These are phyloP conservation scores for Carettochelys insculpta DNA, from an alignment of 2,113 vertebrate genomes.

Conservation along the genomic window DNA sequence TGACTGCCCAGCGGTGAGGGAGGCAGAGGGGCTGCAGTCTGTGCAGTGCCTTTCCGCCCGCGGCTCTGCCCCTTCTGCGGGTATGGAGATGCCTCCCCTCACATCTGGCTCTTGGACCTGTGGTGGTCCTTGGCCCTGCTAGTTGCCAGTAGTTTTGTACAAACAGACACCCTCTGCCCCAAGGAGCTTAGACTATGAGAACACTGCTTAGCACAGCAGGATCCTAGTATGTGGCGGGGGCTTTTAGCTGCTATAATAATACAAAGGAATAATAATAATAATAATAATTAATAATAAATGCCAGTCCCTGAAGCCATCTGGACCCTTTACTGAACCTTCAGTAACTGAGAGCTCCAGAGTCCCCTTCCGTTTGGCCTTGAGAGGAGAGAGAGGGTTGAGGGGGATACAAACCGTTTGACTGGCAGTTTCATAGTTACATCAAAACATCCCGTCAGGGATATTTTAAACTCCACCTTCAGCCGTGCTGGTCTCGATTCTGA, in stretches of 20 bases:
- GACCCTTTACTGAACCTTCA: not conserved
- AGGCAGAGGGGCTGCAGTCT: too few species aligned
- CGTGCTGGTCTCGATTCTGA: constrained; percentile 2
- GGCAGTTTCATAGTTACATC: not conserved
- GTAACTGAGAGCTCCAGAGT: not conserved
- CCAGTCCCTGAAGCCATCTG: not conserved
- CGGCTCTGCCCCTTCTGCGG: too few species aligned
- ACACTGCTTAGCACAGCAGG: not conserved
- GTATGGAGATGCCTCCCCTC: too few species aligned
- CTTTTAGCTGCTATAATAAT: not conserved
- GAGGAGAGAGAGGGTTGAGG: not conserved
- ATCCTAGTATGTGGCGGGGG: not conserved
- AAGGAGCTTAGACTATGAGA: not conserved
- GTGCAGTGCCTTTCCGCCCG: too few species aligned
- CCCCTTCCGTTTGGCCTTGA: not conserved
- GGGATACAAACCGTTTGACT: not conserved
- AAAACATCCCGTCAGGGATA: not conserved
- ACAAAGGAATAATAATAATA: not conserved
- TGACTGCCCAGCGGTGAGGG: too few species aligned
- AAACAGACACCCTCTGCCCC: too few species aligned
- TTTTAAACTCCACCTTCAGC: not conserved
- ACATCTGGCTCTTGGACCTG: too few species aligned
- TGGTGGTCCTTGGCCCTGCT: too few species aligned
- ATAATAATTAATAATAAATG: not conserved
- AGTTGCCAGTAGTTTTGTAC: too few species aligned